A percentile compares a stretch with the other conserved stretches of the same genome.
phyloP scores from a whole-genome alignment of 1,140 invertebrate genomes.

The Drosophila murphyi region DNA sequence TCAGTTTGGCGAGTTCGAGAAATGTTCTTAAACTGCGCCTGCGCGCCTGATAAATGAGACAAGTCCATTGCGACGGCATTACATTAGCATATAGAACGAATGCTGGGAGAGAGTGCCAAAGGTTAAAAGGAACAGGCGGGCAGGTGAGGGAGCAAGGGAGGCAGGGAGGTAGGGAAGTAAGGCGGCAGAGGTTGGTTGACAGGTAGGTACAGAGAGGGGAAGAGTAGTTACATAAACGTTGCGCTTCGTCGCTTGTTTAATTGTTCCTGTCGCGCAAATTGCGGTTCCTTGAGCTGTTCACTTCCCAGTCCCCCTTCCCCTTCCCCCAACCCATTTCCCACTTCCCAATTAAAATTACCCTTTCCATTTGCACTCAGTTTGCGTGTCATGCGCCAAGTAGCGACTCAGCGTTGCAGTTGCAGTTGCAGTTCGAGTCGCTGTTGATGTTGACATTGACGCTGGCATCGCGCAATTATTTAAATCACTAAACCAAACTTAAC shows the following conservation, averaged over 20 bases:
- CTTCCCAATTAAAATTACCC: background rate
- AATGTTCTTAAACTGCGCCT: slow-evolving; percentile 63
- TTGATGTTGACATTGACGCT: slow-evolving; percentile 21
- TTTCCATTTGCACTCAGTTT: slow-evolving; percentile 3
- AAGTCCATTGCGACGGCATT: slow-evolving; percentile 56
- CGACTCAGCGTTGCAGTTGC: slow-evolving; percentile 13
- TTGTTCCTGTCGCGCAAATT: slow-evolving; percentile 80
- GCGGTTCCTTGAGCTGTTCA: slow-evolving; percentile 50
- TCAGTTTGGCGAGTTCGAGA: slow-evolving; percentile 58
- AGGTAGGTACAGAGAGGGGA: no score
- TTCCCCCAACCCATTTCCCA: slow-evolving; percentile 12
- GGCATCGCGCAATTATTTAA: slow-evolving; percentile 72
- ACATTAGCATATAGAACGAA: slow-evolving; percentile 62
- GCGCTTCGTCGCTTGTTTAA: slow-evolving; percentile 74
- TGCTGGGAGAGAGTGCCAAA: background rate
- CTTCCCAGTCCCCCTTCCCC: background rate
- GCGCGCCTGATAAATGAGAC: slow-evolving; percentile 77
- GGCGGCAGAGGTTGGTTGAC: background rate
- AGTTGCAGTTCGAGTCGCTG: slow-evolving; percentile 25
- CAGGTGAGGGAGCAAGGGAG: background rate
- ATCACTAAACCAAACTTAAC: slow-evolving; percentile 82
- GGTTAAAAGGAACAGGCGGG: slow-evolving; percentile 16
- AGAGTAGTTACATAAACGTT: slow-evolving; percentile 38
- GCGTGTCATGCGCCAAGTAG: slow-evolving; percentile 44
- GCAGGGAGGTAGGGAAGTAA: background rate